Base-by-base conservation (phyloP, 2,888 invertebrate genomes). In the Elmis aenea region DNA sequence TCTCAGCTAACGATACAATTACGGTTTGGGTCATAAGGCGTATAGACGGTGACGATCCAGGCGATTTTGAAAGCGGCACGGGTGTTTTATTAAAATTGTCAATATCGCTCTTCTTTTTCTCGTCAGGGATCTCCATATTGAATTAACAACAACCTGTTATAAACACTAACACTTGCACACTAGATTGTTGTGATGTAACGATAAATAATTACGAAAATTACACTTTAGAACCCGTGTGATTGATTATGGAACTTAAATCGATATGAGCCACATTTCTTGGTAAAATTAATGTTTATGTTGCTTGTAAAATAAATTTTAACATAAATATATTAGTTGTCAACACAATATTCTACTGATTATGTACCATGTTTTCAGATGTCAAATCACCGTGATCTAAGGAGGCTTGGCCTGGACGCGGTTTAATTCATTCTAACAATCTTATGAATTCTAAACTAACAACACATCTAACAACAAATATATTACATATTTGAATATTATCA, bases 1-100 rank as follows among this genome's bases (percentile, higher is more conserved):
- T 74, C 56, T 69, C 69, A 57, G 52, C 63, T 33, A 68, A 52
- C 6, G 67, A 67, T 23, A 68, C 67, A 18, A 67, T 66, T 28
- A 68, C 68, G 42, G 67, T 68, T 49, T 62, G 61, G 26, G 67
- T 68, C 62, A 65, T 64, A 38, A 49, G 50, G 26, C 68, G 61
- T 43, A 64, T 61, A 60, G 67, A 64, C 49, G 64, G 66, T 60
- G 66, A 63, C 14, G 54, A 38, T 27, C 48, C 55, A 25, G 61
- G 58, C 10, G 67, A 66, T 57, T 64, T 66, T 25, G 67, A 67
- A 33, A 67, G 40, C 26, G 67, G 66, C 45, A 63, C 56, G 21
- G 68, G 68, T 22, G 67, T 67, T 55, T 67, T 67, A 15, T 52
- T 54, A 46, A 67, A 67, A 52, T 57, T 54, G 38, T 55, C 32